Base-by-base conservation (phyloP, 1,140 invertebrate genomes). In the Panulirus ornatus region DNA sequence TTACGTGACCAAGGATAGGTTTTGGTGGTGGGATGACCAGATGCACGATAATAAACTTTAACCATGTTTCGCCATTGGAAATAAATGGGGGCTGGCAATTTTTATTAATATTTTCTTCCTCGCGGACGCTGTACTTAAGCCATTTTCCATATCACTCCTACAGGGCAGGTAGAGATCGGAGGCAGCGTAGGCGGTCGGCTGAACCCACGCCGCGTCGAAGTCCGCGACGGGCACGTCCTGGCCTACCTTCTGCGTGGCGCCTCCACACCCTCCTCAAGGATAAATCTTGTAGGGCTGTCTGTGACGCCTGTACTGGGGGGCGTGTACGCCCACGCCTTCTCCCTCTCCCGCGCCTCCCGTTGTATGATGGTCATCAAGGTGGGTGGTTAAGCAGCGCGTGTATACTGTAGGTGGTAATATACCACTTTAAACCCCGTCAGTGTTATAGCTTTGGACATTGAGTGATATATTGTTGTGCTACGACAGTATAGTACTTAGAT, bases 351-450 rank as follows among this genome's bases (percentile, higher is more conserved):
- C 2, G 87, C 66, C 22, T 30, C 79, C 14, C 40, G 87, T 19
- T 70, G 54, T 30, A 89, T 89, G 87, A 89, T 89, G 79, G 66
- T 83, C 9, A n/a, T 89, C 47, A 88, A 88, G 87, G 87, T 89
- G n/a, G 27, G 75, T 36, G n/a, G 47, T 54, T 27, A 2, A n/a
- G n/a, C 36, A 58, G n/a, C n/a, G n/a, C n/a, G n/a, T n/a, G n/a
- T n/a, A n/a, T n/a, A n/a, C n/a, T n/a, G n/a, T n/a, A n/a, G n/a
- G n/a, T n/a, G n/a, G n/a, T n/a, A n/a, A n/a, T n/a, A n/a, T n/a
- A n/a, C n/a, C n/a, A n/a, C n/a, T n/a, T n/a, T n/a, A n/a, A n/a
- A n/a, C n/a, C n/a, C n/a, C n/a, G n/a, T n/a, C n/a, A n/a, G n/a
- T n/a, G n/a, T n/a, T n/a, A n/a, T n/a, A n/a, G n/a, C n/a, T n/a